Evolutionary conservation across 2,797 vertebrate species (phyloP), one percentile per base, ranked within the genome.

Genomic region (Rhadinocentrus ornatus): DNA sequence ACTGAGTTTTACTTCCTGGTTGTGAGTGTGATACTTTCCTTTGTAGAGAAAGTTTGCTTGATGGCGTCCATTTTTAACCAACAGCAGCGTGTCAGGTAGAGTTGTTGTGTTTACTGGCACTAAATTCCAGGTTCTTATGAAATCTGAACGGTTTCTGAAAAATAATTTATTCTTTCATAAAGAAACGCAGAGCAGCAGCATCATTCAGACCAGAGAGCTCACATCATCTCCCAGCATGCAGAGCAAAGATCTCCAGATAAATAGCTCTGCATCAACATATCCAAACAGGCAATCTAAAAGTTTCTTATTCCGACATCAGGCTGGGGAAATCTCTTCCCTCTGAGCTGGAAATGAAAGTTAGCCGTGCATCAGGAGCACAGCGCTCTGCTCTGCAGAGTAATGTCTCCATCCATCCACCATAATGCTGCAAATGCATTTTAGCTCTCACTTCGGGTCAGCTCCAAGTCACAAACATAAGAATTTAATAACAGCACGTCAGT

Each of bases 401-500:
- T 80, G 66, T 69, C 75, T 73, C 69, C 18, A 68, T 66, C 78
- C 66, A 63, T 79, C 73, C 67, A 59, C 80, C 80, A 69, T 86
- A 85, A 88, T 78, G 81, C 81, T 77, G 68, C 86, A 89, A 89
- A 90, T 86, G 83, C 82, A 87, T 89, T 85, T 84, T 69, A 86
- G 80, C 75, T 67, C 73, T 81, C 16, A 34, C 78, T 62, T 86
- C 58, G 72, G 67, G 83, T 85, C 88, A 75, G 69, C 73, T 74
- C 78, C 83, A 69, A 66, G 37, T 79, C 53, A 84, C 82, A 83
- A 87, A 82, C 82, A 86, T 82, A 73, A 83, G 80, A 91, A 86
- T 91, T 82, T 89, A 92, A 93, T 92, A 89, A 87, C 84, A 81
- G 86, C 86, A 77, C 81, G 84, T 88, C 77, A 70, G 62, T 86